phyloP scores from a whole-genome alignment of 2,888 invertebrate species.

The Cephus pygmeus region DNA sequence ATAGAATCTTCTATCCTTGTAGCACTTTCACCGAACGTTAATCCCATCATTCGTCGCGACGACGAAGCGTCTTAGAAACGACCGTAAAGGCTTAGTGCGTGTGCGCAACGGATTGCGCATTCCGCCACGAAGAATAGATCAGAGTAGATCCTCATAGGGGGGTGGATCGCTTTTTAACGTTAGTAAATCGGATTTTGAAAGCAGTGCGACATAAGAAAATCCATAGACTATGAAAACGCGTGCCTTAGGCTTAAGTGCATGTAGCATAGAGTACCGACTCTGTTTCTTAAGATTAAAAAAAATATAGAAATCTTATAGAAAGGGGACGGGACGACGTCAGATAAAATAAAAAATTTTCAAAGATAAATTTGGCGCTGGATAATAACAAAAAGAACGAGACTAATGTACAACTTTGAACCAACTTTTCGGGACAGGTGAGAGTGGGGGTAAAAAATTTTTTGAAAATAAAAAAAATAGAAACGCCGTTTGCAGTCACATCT shows the following conservation, averaged over 20 bases:
- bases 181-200: neutral
- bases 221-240: neutral
- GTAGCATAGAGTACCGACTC: neutral
- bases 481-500: constrained; percentile 11
- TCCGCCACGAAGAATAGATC: neutral
- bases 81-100: neutral
- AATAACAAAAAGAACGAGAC: neutral
- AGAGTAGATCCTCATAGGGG: neutral
- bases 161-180: neutral
- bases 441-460: neutral
- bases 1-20: neutral
- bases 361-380: neutral
- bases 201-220: neutral
- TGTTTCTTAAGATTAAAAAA: neutral
- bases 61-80: neutral
- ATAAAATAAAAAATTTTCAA: neutral
- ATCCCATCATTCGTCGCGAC: neutral
- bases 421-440: neutral
- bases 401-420: neutral
- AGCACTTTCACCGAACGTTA: neutral
- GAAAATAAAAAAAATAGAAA: neutral
- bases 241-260: neutral
- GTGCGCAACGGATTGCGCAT: neutral
- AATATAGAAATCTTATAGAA: neutral
- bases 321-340: neutral